These are phyloP conservation scores for Papio anubis DNA, from an alignment of 2,113 vertebrate species.

Conservation along the genomic window DNA sequence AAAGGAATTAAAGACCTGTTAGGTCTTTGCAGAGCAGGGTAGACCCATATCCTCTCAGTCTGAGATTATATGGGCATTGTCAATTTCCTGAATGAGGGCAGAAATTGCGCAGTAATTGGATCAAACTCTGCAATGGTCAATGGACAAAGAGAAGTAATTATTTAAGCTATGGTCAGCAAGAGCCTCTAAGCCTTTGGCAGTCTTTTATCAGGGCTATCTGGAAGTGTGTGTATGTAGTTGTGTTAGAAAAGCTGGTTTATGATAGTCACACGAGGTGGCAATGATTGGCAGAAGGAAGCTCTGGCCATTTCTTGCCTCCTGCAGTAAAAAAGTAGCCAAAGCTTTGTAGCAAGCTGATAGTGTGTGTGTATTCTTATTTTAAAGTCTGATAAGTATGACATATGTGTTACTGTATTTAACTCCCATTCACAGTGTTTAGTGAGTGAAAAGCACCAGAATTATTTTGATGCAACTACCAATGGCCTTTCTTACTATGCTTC, in stretches of 20 bases:
- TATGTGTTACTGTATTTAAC: not conserved
- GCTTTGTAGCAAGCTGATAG: not conserved
- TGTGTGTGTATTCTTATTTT: not conserved
- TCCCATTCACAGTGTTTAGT: not conserved
- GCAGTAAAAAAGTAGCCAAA: not conserved
- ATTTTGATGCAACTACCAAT: not conserved
- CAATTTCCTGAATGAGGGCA: conserved; percentile 42
- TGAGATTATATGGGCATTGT: conserved; percentile 28
- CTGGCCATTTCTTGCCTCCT: not conserved
- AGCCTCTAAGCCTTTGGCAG: not conserved
- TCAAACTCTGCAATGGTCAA: conserved; percentile 61
- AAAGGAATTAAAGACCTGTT: conserved; percentile 57
- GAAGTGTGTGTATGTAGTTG: not conserved
- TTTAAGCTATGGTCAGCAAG: conserved; percentile 18
- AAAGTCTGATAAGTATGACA: not conserved
- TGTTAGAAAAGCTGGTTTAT: not conserved
- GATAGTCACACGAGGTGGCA: not conserved
- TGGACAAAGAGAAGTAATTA: conserved; percentile 62
- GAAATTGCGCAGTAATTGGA: conserved; percentile 57
- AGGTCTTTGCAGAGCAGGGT: not conserved
- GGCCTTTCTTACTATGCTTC: conserved; percentile 1
- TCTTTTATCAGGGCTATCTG: not conserved
- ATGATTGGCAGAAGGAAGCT: not conserved
- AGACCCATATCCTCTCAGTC: not conserved
- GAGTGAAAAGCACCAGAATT: conserved; percentile 14